Evolutionary conservation across 1,140 invertebrate genomes (phyloP), one percentile per base, ranked within the genome.

Genomic region (Drosophila sechellia): DNA sequence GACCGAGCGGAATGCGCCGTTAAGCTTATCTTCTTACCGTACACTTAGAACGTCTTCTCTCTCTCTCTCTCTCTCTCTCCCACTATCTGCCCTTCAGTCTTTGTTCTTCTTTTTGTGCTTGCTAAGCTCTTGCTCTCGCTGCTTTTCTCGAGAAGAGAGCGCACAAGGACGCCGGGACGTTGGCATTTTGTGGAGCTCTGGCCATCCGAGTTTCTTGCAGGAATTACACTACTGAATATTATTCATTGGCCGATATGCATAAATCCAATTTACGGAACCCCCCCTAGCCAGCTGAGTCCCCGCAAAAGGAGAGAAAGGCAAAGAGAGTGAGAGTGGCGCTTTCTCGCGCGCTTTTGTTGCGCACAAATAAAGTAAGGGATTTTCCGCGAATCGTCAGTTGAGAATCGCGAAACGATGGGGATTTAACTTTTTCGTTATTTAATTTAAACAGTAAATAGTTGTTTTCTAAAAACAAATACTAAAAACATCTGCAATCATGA

Each of bases 211-310:
- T 61, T 50, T 60, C 37, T 59, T 61, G 46, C 46, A 61, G 57
- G 39, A 52, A 52, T 66, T 65, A 49, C 35, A 34, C 25, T 48
- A 49, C 39, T 13, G 35, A 13, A 37, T 65, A 42, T 58, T 57
- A 58, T 65, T 57, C 53, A 65, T 65, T 68, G 65, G 49, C 49
- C 34, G 46, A 70, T 70, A 58, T 72, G 53, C 64, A 69, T 71
- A 74, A 81, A 83, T 83, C 58, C 71, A 81, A 81, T 81, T 81
- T 78, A 52, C 57, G 53, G 27, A 63, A 37, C 60, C 68, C 58
- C 79, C 59, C 2, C 40, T 37, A 31, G 56, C 45, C 57, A 66
- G 43, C 55, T 66, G 66, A 56, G 46, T 57, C 52, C 42, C 40
- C 42, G 6, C 43, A 45, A 57, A 58, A 48, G 43, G 40, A 46